These are phyloP conservation scores for Mormyrops boulengeri DNA, from an alignment of 2,797 vertebrate genomes.

Conservation along the genomic window DNA sequence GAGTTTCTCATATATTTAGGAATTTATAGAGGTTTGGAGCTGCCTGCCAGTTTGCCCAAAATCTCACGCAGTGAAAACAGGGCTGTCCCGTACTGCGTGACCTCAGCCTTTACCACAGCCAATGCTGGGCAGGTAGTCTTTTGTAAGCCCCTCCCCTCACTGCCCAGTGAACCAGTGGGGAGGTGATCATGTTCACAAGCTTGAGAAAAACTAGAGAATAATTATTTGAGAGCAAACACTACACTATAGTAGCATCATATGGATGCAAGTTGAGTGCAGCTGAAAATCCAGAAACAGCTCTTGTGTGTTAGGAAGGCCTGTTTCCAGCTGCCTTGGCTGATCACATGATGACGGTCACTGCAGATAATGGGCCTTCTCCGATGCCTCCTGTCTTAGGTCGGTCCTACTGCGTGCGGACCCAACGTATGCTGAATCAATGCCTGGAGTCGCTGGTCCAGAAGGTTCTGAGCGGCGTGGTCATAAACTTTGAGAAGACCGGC, in stretches of 20 bases:
- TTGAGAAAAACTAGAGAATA: background rate
- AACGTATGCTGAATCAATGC: conserved; percentile 77
- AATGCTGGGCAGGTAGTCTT: background rate
- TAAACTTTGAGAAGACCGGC: conserved; percentile 77
- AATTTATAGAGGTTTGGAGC: background rate
- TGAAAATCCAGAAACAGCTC: background rate
- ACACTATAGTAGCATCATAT: background rate
- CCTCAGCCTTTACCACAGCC: background rate
- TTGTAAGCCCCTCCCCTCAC: background rate
- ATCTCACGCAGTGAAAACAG: background rate
- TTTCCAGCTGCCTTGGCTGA: background rate
- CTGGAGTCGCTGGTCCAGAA: conserved; percentile 75
- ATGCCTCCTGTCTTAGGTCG: conserved; percentile 58
- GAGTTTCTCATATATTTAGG: background rate
- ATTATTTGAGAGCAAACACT: background rate
- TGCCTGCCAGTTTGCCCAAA: background rate
- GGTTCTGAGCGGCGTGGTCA: conserved; percentile 75
- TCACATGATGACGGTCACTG: background rate
- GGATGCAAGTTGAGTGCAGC: background rate
- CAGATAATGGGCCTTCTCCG: background rate
- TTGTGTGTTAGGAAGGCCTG: background rate
- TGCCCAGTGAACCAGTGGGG: background rate
- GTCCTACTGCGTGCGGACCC: conserved; percentile 89
- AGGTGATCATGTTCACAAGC: background rate
- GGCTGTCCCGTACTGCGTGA: background rate